Base-by-base conservation (phyloP, 2,113 vertebrate species). In the Bufo gargarizans region DNA sequence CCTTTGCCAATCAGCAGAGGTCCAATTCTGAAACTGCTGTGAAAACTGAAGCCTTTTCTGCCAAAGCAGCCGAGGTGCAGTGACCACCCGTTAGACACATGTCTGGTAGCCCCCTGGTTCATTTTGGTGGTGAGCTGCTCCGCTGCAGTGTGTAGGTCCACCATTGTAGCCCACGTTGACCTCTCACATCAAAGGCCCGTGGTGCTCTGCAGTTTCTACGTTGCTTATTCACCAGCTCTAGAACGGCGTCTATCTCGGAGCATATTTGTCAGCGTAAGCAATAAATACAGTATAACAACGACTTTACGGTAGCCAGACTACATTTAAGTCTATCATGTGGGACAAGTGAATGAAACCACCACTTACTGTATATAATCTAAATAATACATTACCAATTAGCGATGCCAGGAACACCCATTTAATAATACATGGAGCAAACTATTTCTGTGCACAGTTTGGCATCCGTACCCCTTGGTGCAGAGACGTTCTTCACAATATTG, bases 351-450 rank as follows among this genome's bases (percentile, higher is more conserved):
- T 67, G 19, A 82, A 82, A 88, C 67, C 78, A 88, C 55, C 69
- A 76, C 79, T 88, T 88, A 82, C 86, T 82, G 86, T 63, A 82
- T 82, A 88, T 61, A 43, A 76, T 10, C 74, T 88, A 88, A 88
- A 88, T 88, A 88, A 88, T 88, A 82, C 55, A 88, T 82, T 61
- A 88, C 79, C 86, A 88, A 88, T 87, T 88, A 88, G 67, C 33
- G 79, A 88, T 88, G 80, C 86, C 86, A 82, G 86, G 86, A 88
- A 88, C 69, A 88, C 53, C 79, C 86, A 88, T 88, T 88, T 82
- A 88, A 88, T 88, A 88, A 88, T 88, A 88, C 86, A 88, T 88
- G 86, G n/a, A 5, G 63, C 69, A 55, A 79, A 87, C 61, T 80
- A 87, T 82, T 88, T 82, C 69, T 72, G 86, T 63, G 79, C 69